Percentiles rank a stretch among this genome's conserved stretches.
Conservation (phyloP, 2,113 vertebrate species). For the Gallinago jamesoni region DNA sequence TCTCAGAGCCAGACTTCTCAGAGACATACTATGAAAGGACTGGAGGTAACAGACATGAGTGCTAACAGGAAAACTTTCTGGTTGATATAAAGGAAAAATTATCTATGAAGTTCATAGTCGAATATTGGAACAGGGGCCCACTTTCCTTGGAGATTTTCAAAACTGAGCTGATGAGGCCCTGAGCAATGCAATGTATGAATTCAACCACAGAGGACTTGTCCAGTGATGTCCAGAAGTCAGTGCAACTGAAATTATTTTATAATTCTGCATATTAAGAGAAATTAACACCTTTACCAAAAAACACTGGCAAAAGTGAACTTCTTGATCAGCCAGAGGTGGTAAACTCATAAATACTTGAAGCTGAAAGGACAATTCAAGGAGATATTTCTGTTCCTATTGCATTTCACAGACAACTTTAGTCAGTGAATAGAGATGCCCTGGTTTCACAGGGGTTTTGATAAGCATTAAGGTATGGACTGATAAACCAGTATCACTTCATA, state of each 20-base stretch:
- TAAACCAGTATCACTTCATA: not conserved
- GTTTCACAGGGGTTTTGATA: not conserved
- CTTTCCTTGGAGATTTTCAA: not conserved
- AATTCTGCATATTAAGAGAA: not conserved
- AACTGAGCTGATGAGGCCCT: not conserved
- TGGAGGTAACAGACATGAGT: not conserved
- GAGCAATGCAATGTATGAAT: not conserved
- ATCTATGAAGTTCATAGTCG: not conserved
- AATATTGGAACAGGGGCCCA: not conserved
- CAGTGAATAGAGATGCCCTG: not conserved
- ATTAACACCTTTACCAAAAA: not conserved
- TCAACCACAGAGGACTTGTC: not conserved
- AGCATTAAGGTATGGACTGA: not conserved
- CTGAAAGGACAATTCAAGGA: not conserved
- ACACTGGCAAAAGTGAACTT: not conserved
- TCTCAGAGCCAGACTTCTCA: not conserved
- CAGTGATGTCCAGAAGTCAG: not conserved
- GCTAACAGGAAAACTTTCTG: not conserved
- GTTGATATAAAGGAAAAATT: not conserved
- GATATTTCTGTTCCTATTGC: not conserved
- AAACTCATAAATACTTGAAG: not conserved
- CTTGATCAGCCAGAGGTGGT: not conserved
- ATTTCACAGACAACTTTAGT: not conserved
- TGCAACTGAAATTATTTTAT: not conserved
- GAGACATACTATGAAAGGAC: rapidly evolving